Percentiles rank a stretch among this genome's conserved stretches.
phyloP scores from a whole-genome alignment of 2,797 vertebrate species.

The Myotis vivesi region DNA sequence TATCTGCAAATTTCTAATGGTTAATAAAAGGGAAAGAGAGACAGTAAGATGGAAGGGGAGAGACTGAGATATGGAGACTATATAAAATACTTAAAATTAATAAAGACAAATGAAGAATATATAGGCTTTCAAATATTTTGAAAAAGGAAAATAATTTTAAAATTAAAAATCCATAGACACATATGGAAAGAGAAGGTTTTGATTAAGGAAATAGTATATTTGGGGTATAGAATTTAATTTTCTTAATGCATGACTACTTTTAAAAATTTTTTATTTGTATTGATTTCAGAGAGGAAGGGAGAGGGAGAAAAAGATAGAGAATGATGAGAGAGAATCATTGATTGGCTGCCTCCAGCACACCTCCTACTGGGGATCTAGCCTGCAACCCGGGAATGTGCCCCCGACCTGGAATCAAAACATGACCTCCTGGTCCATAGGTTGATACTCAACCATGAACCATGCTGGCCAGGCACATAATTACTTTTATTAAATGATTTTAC shows the following conservation, averaged over 20 bases:
- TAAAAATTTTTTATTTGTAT: too few species aligned
- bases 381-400: too few species aligned
- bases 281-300: too few species aligned
- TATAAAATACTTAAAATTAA: not conserved
- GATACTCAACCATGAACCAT: too few species aligned
- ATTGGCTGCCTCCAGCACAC: too few species aligned
- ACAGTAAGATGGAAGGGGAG: not conserved
- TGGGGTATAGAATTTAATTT: not conserved
- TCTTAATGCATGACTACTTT: rapidly evolving
- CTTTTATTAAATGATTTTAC: not conserved
- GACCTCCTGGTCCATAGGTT: too few species aligned
- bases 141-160: not conserved
- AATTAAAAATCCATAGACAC: not conserved
- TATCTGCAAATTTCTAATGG: not conserved
- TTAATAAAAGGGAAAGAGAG: not conserved
- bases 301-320: too few species aligned
- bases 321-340: too few species aligned
- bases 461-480: not conserved
- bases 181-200: not conserved
- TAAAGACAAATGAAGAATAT: not conserved
- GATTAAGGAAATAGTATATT: not conserved
- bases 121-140: not conserved
- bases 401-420: too few species aligned
- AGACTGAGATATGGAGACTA: not conserved
- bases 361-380: too few species aligned